phyloP scores from a whole-genome alignment of 2,888 invertebrate genomes.

The Epinotia ramella region DNA sequence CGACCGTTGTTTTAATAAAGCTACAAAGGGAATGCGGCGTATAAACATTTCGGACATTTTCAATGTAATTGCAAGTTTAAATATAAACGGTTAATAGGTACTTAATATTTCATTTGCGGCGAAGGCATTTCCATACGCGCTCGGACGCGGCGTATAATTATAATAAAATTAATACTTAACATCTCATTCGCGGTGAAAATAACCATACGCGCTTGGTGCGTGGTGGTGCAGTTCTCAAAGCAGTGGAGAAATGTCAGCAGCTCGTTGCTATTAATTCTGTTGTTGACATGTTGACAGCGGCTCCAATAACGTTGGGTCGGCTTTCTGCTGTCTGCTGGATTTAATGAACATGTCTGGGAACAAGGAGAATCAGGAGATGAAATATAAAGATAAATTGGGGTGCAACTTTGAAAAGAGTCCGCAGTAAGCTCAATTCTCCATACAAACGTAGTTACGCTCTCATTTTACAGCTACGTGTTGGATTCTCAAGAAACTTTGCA shows the following conservation, averaged over 20 bases:
- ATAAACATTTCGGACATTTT: too few species aligned
- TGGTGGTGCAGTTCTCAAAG: not conserved
- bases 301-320: conserved; percentile 6
- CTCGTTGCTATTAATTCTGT: conserved; percentile 31
- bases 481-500: too few species aligned
- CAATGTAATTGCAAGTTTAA: too few species aligned
- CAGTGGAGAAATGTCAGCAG: not conserved
- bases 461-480: too few species aligned
- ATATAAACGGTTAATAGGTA: too few species aligned
- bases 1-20: too few species aligned
- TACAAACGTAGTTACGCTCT: too few species aligned
- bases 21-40: too few species aligned
- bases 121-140: not conserved
- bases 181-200: not conserved
- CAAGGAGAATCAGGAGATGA: not conserved
- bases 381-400: not conserved
- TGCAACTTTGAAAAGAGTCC: not conserved
- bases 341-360: conserved; percentile 23
- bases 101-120: not conserved
- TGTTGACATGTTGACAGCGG: conserved; percentile 34
- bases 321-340: conserved; percentile 6
- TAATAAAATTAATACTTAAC: too few species aligned
- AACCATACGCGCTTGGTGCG: not conserved
- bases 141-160: not conserved
- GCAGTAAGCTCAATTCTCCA: too few species aligned